Base-by-base conservation (phyloP, 1,140 invertebrate genomes). In the Delia radicum region DNA sequence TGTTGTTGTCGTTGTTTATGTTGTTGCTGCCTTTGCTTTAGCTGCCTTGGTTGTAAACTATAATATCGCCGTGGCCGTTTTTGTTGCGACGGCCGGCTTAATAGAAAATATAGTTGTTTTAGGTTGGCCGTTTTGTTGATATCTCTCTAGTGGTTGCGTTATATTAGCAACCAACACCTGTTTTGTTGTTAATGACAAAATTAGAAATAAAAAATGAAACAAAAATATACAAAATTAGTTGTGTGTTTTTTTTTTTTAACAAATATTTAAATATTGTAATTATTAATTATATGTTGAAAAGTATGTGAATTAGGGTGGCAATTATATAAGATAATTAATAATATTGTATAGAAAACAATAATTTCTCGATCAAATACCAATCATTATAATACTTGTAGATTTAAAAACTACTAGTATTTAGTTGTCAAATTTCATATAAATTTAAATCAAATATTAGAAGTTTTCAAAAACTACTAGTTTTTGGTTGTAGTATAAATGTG, bases 161-260 rank as follows among this genome's bases (percentile, higher is more conserved):
- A 33, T 6, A 69, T 69, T 69, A 69, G 65, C 65, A 69, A 69
- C 65, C 29, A 69, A 69, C 65, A 69, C 65, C 65, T 69, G 48
- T 55, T 55, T 55, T 55, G 48, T 55, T 55, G 6, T 55, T 48
- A 24, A 21, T 21, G n/a, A 18, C 48, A 69, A 24, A 33, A 69
- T 1, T 24, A 33, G n/a, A n/a, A n/a, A n/a, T n/a, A n/a, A n/a
- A n/a, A n/a, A n/a, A n/a, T 31, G 3, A 18, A 67, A 69, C 28
- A 28, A 69, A 18, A 31, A 37, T 37, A 69, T 69, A 33, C 18
- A 21, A 18, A 21, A 69, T 15, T 33, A 69, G 33, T 31, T 37
- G n/a, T 37, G 65, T 69, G 63, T 24, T 28, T 69, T 8, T 69
- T 8, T 31, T 37, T 69, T 15, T 37, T 28, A 29, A 65, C 26